Conservation (phyloP, 2,113 vertebrate genomes). For the Pedionomus torquatus region DNA sequence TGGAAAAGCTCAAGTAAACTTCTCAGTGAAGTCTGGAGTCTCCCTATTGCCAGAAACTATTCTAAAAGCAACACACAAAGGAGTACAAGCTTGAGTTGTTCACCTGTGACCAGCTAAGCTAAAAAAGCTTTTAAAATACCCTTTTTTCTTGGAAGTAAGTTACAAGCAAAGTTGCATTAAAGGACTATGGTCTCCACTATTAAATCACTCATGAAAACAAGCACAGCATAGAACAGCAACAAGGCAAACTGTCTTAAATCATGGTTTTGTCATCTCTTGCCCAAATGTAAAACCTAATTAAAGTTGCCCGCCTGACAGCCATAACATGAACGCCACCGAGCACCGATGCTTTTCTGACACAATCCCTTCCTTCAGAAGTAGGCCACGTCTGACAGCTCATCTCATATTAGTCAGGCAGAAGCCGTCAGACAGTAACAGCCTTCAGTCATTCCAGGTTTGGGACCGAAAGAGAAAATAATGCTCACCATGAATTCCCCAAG, state of each 20-base stretch:
- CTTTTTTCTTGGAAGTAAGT: neutral
- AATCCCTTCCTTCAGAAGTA: neutral
- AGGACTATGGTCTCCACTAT: fast-evolving
- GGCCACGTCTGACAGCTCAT: slow-evolving; percentile 44
- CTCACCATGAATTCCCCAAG: neutral
- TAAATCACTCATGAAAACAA: neutral
- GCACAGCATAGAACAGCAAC: neutral
- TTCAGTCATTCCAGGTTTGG: neutral
- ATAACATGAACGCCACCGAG: fast-evolving
- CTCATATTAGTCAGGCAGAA: neutral
- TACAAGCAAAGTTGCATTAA: neutral
- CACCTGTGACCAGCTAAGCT: neutral
- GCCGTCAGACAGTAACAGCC: neutral
- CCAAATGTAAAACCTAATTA: slow-evolving; percentile 16
- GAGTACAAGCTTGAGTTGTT: neutral
- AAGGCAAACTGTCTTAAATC: neutral
- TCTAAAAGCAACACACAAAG: neutral
- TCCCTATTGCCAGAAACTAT: neutral
- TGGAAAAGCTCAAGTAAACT: neutral
- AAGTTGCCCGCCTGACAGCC: neutral
- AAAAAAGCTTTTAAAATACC: neutral
- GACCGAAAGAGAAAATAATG: neutral
- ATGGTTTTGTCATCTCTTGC: neutral
- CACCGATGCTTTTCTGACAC: neutral
- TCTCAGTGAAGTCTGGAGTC: neutral